Evolutionary conservation across 2,797 vertebrate genomes (phyloP), one percentile per base, ranked within the genome.

Genomic region (Hippoglossus hippoglossus): DNA sequence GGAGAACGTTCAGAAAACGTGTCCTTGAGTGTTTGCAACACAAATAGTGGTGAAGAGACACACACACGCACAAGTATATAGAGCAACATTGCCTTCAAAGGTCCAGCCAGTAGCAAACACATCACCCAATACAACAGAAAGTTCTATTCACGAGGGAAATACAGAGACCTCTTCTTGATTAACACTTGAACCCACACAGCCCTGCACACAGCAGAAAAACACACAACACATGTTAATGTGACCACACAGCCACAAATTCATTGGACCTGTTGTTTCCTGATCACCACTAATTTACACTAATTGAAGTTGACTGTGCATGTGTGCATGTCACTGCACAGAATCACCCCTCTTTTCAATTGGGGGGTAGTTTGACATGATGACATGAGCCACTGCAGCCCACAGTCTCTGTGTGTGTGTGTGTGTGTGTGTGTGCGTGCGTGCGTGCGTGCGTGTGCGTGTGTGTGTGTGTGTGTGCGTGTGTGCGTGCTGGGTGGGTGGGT

Each of bases 111-210:
- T 28, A 16, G 58, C 79, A 68, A 81, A 83, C 44, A 69, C 34
- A 26, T 62, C 34, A 67, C 22, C 52, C 59, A 49, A 61, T 59
- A 16, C n/a, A 5, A 74, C 73, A 67, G 28, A 75, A 68, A 63
- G 49, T 5, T 49, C 67, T 50, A 55, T 83, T 85, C 80, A 85
- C 59, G 15, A 54, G 6, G 51, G 11, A 19, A 66, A 66, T 49
- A 61, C 25, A 55, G 31, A 58, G n/a, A 39, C 49, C 15, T 49
- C 47, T 24, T 58, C 53, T 63, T 56, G n/a, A 63, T 61, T 49
- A 73, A 62, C 51, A 57, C 52, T 6, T 15, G 9, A 39, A 68
- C 10, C 6, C 63, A 51, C 55, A 65, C 6, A 50, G 46, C 52
- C 22, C 34, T 34, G 36, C 18, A 8, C 24, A 46, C 28, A 9